phyloP scores from a whole-genome alignment of 2,113 vertebrate species.

The Boleophthalmus pectinirostris region DNA sequence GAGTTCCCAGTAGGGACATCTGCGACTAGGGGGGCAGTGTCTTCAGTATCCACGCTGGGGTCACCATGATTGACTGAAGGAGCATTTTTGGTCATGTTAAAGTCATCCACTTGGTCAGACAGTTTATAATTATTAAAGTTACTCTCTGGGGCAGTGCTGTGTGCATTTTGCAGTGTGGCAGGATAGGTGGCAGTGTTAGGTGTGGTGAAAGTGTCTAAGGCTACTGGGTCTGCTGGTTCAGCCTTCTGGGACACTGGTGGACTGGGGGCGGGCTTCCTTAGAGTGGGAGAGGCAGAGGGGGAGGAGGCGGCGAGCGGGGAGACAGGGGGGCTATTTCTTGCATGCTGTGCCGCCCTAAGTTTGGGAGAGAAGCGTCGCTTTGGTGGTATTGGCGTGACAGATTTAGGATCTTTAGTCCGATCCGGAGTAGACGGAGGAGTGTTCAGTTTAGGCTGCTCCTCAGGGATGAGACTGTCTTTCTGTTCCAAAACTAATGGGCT shows the following conservation, averaged over 20 bases:
- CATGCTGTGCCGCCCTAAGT: conserved; percentile 52
- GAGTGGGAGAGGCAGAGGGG: conserved; percentile 25
- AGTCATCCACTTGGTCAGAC: conserved; percentile 20
- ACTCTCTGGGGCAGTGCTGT: conserved; percentile 13
- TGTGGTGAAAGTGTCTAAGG: conserved; percentile 57
- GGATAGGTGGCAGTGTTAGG: conserved; percentile 53
- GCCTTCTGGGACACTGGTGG: conserved; percentile 34
- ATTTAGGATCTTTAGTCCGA: conserved; percentile 66
- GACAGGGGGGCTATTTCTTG: conserved; percentile 63
- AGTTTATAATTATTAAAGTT: conserved; percentile 34
- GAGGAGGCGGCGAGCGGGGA: conserved; percentile 61
- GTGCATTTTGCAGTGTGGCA: conserved; percentile 29
- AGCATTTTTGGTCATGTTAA: conserved; percentile 39
- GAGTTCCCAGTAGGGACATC: conserved; percentile 31
- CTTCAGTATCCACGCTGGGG: conserved; percentile 19
- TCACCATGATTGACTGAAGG: conserved; percentile 15
- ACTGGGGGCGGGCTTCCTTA: conserved; percentile 50
- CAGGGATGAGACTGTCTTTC: conserved; percentile 57
- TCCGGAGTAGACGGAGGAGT: conserved; percentile 77
- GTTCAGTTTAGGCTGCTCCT: conserved; percentile 62
- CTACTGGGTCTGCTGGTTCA: conserved; percentile 12
- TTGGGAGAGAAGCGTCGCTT: conserved; percentile 71
- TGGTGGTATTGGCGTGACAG: conserved; percentile 65
- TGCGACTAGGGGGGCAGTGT: conserved; percentile 26
- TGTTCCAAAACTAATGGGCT: conserved; percentile 87